Evolutionary conservation across 2,113 vertebrate genomes (phyloP).

Genomic region (Lota lota): DNA sequence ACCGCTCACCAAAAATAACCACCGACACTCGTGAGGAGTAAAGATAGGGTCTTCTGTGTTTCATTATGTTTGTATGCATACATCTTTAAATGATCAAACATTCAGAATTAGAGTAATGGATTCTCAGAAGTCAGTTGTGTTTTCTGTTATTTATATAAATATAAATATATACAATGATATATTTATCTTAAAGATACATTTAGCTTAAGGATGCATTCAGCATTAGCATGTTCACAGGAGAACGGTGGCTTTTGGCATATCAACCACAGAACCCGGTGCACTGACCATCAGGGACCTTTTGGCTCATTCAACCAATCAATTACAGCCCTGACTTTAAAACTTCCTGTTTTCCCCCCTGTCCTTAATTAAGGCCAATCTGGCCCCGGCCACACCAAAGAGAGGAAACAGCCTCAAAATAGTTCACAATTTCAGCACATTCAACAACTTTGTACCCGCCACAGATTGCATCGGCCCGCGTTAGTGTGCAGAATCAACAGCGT

Average conservation of each 20-base stretch:
- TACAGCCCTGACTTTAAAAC: slow-evolving; percentile 76
- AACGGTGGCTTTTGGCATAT: slow-evolving; percentile 8
- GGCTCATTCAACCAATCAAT: slow-evolving; percentile 77
- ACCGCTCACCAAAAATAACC: slow-evolving; percentile 22
- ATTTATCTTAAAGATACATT: neutral
- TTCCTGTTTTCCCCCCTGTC: slow-evolving; percentile 77
- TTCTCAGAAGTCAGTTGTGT: neutral
- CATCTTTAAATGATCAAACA: neutral
- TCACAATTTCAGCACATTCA: slow-evolving; percentile 73
- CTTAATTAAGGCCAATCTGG: slow-evolving; percentile 78
- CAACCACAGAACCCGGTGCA: slow-evolving; percentile 44
- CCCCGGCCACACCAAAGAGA: slow-evolving; percentile 61
- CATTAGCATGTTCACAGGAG: neutral
- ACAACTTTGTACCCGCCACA: slow-evolving; percentile 61
- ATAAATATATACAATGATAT: neutral
- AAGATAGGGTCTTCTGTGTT: too few relatives aligned
- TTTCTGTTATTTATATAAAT: too few relatives aligned
- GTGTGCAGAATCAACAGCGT: slow-evolving; percentile 67
- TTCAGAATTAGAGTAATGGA: neutral
- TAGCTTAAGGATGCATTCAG: neutral
- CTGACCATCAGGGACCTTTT: slow-evolving; percentile 53
- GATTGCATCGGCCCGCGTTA: slow-evolving; percentile 75
- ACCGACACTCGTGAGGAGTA: neutral
- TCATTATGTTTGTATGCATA: neutral
- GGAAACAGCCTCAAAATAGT: slow-evolving; percentile 77